Conservation (phyloP, 2,797 vertebrate genomes). For the Meriones psammophilus region DNA sequence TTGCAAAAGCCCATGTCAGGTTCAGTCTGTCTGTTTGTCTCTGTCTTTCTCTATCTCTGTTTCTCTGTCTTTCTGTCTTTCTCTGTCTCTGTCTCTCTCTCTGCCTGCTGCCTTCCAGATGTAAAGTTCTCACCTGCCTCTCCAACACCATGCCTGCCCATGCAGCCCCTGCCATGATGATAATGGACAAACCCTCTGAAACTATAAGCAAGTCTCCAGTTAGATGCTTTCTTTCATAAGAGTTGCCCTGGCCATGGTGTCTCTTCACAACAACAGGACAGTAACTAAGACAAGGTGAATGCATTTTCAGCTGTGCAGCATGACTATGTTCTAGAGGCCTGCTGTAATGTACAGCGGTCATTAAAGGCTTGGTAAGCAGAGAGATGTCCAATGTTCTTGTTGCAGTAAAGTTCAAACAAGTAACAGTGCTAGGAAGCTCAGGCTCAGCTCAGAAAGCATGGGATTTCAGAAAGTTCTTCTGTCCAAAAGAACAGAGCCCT, state of each 20-base stretch:
- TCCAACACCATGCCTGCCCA: neutral
- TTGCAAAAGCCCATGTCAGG: neutral
- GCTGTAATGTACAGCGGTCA: too few relatives aligned
- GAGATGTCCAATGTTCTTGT: neutral
- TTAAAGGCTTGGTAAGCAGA: neutral
- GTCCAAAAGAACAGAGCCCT: neutral
- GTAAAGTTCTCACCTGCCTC: neutral
- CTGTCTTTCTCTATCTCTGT: neutral
- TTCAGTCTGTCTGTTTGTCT: neutral
- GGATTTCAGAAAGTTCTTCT: conserved; percentile 61
- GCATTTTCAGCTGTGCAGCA: neutral
- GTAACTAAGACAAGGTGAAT: neutral
- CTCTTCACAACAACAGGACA: neutral
- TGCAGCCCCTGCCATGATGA: neutral
- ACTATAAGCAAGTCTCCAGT: neutral
- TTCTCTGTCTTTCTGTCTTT: too few relatives aligned
- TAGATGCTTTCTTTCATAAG: neutral
- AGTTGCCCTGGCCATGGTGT: neutral
- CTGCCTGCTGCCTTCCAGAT: neutral
- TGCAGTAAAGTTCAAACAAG: neutral
- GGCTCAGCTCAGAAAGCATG: conserved; percentile 18
- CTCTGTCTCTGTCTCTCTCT: neutral
- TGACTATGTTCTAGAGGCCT: neutral
- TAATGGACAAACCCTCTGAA: too few relatives aligned
- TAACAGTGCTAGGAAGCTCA: conserved; percentile 51